Percentiles rank a stretch among this genome's conserved stretches.
Evolutionary conservation across 2,797 vertebrate species (phyloP).

Genomic region (Mormyrus proboscirostris): DNA sequence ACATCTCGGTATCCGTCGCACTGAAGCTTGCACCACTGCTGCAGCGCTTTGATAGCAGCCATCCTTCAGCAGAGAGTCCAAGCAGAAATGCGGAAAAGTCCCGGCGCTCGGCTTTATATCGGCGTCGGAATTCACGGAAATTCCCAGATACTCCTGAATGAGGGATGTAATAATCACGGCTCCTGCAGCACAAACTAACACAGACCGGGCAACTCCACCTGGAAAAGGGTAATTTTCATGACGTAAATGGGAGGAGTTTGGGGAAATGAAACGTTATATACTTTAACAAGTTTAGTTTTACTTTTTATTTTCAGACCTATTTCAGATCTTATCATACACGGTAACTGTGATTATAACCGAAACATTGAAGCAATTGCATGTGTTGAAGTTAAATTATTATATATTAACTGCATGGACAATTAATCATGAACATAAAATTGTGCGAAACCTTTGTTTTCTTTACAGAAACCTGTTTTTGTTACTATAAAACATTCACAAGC

Average conservation of each 20-base stretch:
- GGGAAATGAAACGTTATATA: neutral
- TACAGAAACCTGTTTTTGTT: neutral
- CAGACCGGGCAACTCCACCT: neutral
- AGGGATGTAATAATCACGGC: neutral
- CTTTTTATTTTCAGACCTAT: neutral
- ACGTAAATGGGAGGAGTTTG: slow-evolving; percentile 20
- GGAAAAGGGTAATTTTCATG: slow-evolving; percentile 6
- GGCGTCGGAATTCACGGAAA: neutral
- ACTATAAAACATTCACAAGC: neutral
- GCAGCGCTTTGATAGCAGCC: slow-evolving; percentile 85
- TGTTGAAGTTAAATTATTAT: neutral
- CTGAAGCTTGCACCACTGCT: slow-evolving; percentile 85
- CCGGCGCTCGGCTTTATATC: neutral
- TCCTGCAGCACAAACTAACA: neutral
- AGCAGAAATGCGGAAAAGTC: neutral
- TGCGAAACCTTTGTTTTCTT: neutral
- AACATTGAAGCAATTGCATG: neutral
- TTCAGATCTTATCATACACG: neutral
- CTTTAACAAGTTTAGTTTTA: neutral
- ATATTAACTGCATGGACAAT: neutral
- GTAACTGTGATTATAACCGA: neutral
- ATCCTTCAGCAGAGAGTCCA: slow-evolving; percentile 48
- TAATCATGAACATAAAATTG: neutral
- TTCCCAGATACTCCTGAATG: neutral
- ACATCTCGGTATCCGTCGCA: slow-evolving; percentile 85